phyloP scores from a whole-genome alignment of 30 jellyfish, hydroid and myxozoan genomes.

The Mastigias papua region DNA sequence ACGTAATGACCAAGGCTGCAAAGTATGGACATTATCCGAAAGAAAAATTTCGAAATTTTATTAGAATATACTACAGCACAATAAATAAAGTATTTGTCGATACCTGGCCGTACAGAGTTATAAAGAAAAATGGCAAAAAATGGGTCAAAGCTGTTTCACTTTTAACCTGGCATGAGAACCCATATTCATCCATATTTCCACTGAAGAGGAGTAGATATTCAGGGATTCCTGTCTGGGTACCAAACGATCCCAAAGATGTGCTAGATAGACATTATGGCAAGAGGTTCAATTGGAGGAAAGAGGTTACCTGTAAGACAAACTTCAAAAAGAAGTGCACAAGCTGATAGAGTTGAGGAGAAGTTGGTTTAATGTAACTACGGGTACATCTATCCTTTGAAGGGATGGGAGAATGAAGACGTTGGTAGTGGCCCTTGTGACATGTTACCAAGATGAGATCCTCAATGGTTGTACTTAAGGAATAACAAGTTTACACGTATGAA shows the following conservation, averaged over 20 bases:
- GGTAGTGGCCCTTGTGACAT: too few species aligned
- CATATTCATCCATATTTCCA: conserved; percentile 27
- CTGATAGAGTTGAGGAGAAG: neutral
- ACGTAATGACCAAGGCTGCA: neutral
- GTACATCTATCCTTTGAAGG: neutral
- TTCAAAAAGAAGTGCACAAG: conserved; percentile 6
- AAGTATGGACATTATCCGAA: conserved; percentile 15
- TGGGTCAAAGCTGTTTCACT: conserved; percentile 39
- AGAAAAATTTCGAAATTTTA: conserved; percentile 8
- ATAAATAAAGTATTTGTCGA: conserved; percentile 37
- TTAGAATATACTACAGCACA: conserved; percentile 49
- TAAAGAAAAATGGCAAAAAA: neutral
- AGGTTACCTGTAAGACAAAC: conserved; percentile 18
- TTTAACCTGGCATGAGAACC: conserved; percentile 35
- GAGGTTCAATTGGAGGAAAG: conserved; percentile 40
- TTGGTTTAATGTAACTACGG: neutral
- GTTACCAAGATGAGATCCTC: too few species aligned
- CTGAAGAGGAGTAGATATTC: conserved; percentile 32
- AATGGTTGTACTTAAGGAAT: too few species aligned
- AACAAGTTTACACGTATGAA: too few species aligned
- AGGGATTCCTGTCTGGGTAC: conserved; percentile 55
- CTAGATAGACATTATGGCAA: conserved; percentile 49
- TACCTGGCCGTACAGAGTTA: conserved; percentile 62
- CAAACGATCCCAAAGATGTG: conserved; percentile 52
- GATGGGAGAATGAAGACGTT: neutral